Base-by-base conservation (phyloP, 2,888 invertebrate genomes). In the Amblyjoppa proteus region DNA sequence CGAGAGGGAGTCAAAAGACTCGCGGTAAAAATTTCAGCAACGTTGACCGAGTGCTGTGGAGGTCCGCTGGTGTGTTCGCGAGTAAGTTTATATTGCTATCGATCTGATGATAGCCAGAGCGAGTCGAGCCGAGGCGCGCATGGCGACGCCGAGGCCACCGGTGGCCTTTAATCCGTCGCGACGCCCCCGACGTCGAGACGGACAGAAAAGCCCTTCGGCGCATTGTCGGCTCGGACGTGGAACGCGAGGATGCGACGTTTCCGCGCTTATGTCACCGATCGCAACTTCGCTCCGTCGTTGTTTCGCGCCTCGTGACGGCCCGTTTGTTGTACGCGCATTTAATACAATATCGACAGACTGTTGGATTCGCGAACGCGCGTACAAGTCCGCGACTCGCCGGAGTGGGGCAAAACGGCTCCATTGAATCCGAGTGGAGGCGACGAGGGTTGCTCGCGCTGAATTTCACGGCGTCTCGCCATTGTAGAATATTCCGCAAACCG, bases 131-230 rank as follows among this genome's bases (percentile, higher is more conserved):
- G 81, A 79, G 83, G 83, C 88, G 89, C 91, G 92, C 92, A 91
- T 91, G 91, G 91, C 92, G 91, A 90, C 90, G 88, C 89, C 86
- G 86, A 84, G 90, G 87, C 89, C 89, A 89, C 90, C 90, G 89
- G 90, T 89, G 89, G 90, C 89, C 90, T 92, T 90, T 92, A 91
- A 91, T 92, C 92, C 92, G 89, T 89, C 91, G 89, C 89, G 92
- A 91, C 92, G 90, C 90, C 89, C 89, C 87, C 88, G 85, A 88
- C 88, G 89, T 88, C 87, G 90, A 79, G 84, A 88, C 89, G 87
- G 81, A 82, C 84, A 73, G 71, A 79, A 87, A 84, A 84, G 81
- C 86, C 87, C 86, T 85, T 86, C 80, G 81, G 80, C 83, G 58
- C 88, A 87, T 84, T 84, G 79, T 85, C 76, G 75, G 81, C 69